Evolutionary conservation across 92 coral and sea anemone species (phyloP), one percentile per base, ranked within the genome.

Genomic region (Pocillopora grandis): DNA sequence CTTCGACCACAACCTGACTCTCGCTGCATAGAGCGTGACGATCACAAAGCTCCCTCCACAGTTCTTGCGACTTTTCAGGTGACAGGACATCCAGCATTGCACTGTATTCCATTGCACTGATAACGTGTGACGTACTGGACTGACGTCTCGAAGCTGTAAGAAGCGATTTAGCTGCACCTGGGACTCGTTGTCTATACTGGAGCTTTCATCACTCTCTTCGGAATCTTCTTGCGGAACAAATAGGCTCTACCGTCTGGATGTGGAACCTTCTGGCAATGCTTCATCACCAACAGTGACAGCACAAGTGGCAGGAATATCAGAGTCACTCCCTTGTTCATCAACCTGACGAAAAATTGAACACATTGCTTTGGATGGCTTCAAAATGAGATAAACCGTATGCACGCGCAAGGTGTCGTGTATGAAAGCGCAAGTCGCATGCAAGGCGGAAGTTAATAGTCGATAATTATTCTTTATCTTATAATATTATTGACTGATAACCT

Each of bases 51-150:
- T 58, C 71, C 16, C 7, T 71, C 74, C 69, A 86, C 86, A 86
- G 52, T 70, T 58, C 77, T 23, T 83, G 63, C 12, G 87, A 82
- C 66, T 66, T 59, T 12, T 12, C 74, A 27, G 27, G 87, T 48
- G 87, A 83, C 49, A 88, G 37, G 48, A 82, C 90, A 59, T 82
- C 84, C 10, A 88, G 72, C 67, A 78, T 72, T 76, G 89, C 9
- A 86, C 89, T 36, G 81, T 63, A 57, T 85, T 70, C 92, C 92
- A 89, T 9, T 89, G 78, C 31, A 85, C 81, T 11, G 86, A 65
- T 16, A 85, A 77, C 36, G 15, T 33, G 75, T 80, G 81, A 23
- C 89, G 78, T 19, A 84, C 75, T 62, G 84, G 87, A 80, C 88
- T 84, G 15, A 84, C 49, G 55, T 81, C 89, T 71, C 86, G 59